These are phyloP conservation scores for Spongilla lacustris DNA, from an alignment of 37 sponge, comb jelly and placozoan species.

Conservation along the genomic window DNA sequence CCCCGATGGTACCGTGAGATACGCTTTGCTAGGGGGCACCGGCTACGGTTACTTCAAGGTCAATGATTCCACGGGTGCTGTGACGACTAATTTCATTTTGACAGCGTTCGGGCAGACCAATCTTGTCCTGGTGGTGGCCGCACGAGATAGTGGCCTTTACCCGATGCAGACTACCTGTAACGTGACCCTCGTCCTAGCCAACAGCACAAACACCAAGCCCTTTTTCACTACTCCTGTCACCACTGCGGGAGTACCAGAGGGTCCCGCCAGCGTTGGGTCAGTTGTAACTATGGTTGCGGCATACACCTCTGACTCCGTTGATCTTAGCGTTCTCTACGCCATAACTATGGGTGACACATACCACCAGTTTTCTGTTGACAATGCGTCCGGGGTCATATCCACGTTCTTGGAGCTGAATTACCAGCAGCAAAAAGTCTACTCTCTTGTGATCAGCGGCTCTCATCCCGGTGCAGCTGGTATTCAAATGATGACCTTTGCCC, in stretches of 20 bases:
- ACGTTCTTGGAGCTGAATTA: constrained; percentile 11
- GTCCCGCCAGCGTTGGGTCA: background rate
- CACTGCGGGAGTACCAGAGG: constrained; percentile 34
- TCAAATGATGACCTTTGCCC: constrained; percentile 6
- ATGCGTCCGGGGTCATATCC: constrained; percentile 47
- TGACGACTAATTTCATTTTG: constrained; percentile 20
- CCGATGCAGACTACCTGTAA: constrained; percentile 15
- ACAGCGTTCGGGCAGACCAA: background rate
- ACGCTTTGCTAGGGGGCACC: constrained; percentile 55
- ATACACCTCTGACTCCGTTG: constrained; percentile 7
- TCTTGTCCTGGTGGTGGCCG: constrained; percentile 27
- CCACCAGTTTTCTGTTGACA: constrained; percentile 41
- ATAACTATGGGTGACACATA: constrained; percentile 21
- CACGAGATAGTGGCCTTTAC: constrained; percentile 6
- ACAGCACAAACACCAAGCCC: constrained; percentile 18
- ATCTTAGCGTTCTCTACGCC: constrained; percentile 37
- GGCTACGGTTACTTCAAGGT: constrained; percentile 68
- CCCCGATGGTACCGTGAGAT: constrained; percentile 21
- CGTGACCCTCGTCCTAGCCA: constrained; percentile 31
- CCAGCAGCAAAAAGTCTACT: constrained; percentile 14
- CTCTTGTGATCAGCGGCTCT: constrained; percentile 38
- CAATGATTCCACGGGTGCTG: constrained; percentile 14
- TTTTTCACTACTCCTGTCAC: constrained; percentile 34
- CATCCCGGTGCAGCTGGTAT: background rate
- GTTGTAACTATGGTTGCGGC: constrained; percentile 53